Evolutionary conservation across 2,113 vertebrate genomes (phyloP).

Genomic region (Neodontobutis hainanensis): DNA sequence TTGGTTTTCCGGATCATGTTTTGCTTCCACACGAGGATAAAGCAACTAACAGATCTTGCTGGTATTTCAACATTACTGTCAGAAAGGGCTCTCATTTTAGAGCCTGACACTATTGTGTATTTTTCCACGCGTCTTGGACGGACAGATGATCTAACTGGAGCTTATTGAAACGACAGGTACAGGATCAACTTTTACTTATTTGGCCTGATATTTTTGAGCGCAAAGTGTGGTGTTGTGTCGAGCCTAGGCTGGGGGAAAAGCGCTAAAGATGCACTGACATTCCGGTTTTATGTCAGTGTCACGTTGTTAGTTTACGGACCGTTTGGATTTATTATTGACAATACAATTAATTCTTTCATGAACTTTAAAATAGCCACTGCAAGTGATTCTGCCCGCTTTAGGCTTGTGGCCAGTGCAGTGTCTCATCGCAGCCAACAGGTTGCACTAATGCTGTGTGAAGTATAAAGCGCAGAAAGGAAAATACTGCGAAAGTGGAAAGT

Average conservation of each 20-base stretch:
- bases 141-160: conserved; percentile 62
- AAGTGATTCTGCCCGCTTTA: conserved; percentile 7
- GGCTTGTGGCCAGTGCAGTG: conserved; percentile 61
- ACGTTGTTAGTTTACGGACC: too few species aligned
- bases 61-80: conserved; percentile 21
- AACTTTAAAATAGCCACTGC: conserved; percentile 10
- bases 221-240: conserved; percentile 10
- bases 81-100: conserved; percentile 3
- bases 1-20: conserved; percentile 32
- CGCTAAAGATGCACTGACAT: conserved; percentile 20
- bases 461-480: not conserved
- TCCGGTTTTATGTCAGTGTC: not conserved
- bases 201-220: not conserved
- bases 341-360: not conserved
- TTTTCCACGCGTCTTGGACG: conserved; percentile 15
- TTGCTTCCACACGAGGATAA: conserved; percentile 4
- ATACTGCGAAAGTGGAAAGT: conserved; percentile 28
- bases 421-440: conserved; percentile 72
- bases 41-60: not conserved
- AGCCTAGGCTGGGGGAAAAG: conserved; percentile 35
- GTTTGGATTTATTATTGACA: not conserved
- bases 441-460: conserved; percentile 60
- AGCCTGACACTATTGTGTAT: conserved; percentile 3
- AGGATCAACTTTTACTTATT: not conserved
- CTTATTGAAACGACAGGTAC: conserved; percentile 56